Conservation (phyloP, 2,797 vertebrate species). For the Picus viridis region DNA sequence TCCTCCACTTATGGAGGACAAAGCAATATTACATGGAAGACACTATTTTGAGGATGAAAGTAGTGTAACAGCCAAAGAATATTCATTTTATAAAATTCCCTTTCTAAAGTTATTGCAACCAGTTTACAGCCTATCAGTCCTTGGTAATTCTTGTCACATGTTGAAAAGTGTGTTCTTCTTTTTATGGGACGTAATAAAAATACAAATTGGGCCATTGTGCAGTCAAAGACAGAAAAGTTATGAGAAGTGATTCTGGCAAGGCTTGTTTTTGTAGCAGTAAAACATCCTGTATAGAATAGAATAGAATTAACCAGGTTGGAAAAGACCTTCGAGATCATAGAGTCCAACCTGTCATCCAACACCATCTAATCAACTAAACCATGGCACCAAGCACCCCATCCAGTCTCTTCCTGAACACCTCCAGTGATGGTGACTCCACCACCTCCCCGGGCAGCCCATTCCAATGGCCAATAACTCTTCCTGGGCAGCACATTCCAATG, state of each 20-base stretch:
- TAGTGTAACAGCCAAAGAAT: not conserved
- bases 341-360: too few relatives aligned
- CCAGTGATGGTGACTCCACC: too few relatives aligned
- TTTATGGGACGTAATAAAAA: not conserved
- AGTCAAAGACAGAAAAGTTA: not conserved
- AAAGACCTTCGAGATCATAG: too few relatives aligned
- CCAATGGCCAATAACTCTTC: too few relatives aligned
- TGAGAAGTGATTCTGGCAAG: not conserved
- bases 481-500: too few relatives aligned
- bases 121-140: not conserved
- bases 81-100: not conserved
- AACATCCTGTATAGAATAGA: not conserved
- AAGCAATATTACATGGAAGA: not conserved
- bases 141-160: not conserved
- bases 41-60: not conserved
- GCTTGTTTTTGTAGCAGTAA: not conserved
- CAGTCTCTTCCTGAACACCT: too few relatives aligned
- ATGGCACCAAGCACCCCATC: too few relatives aligned
- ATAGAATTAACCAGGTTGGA: too few relatives aligned
- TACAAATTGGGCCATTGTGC: not conserved
- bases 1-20: accelerated
- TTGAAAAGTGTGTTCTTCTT: not conserved
- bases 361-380: too few relatives aligned
- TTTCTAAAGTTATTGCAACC: not conserved
- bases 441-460: too few relatives aligned